phyloP scores from a whole-genome alignment of 2,888 invertebrate genomes.

The Cataglyphis rosenhaueri region DNA sequence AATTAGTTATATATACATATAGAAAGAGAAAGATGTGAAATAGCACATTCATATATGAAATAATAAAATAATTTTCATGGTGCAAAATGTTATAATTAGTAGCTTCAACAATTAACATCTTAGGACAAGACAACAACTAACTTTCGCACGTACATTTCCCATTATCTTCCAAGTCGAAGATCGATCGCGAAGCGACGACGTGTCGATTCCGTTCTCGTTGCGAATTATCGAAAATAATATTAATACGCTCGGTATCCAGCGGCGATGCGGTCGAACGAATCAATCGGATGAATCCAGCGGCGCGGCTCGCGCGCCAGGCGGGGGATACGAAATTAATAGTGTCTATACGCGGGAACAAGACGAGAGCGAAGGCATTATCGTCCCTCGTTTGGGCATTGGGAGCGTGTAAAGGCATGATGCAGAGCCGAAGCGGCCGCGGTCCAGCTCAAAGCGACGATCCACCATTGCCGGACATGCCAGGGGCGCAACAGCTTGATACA shows the following conservation, averaged over 20 bases:
- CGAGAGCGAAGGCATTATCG: constrained; percentile 81
- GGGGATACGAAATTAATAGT: constrained; percentile 84
- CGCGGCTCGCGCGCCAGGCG: constrained; percentile 56
- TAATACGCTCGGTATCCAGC: constrained; percentile 44
- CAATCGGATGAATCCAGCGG: constrained; percentile 63
- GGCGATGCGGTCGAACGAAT: constrained; percentile 64
- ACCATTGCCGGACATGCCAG: constrained; percentile 84
- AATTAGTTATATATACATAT: background rate
- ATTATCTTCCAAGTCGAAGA: background rate
- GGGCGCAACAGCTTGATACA: constrained; percentile 85
- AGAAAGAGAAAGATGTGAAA: too few species aligned
- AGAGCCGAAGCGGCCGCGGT: constrained; percentile 81
- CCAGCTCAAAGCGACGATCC: constrained; percentile 83
- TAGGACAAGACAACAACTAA: background rate
- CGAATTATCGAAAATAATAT: constrained; percentile 38
- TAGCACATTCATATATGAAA: background rate
- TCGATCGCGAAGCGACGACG: background rate
- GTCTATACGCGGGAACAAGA: constrained; percentile 82
- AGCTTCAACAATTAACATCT: background rate
- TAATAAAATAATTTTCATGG: background rate
- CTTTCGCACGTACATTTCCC: background rate
- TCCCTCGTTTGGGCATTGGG: constrained; percentile 83
- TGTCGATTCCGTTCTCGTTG: background rate
- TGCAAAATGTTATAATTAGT: background rate
- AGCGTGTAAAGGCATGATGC: constrained; percentile 83